Evolutionary conservation across 1,140 invertebrate genomes (phyloP).

Genomic region (Drosophila arawakana): DNA sequence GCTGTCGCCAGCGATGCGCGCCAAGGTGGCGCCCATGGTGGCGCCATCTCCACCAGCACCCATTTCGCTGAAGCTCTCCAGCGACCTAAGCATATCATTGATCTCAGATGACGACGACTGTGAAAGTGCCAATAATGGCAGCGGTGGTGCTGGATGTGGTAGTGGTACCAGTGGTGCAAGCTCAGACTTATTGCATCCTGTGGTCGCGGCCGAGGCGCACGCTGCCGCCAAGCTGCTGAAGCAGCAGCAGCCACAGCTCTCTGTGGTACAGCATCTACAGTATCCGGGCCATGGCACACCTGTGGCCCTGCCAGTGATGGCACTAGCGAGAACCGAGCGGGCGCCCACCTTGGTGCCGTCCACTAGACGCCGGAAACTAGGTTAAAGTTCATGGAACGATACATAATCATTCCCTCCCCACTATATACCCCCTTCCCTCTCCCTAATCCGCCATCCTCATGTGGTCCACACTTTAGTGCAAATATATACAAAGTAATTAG

Average conservation of each 20-base stretch:
- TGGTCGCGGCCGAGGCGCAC: constrained; percentile 61
- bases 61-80: constrained; percentile 77
- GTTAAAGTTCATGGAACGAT: constrained; percentile 34
- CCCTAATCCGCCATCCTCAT: background rate
- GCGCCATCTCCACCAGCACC: constrained; percentile 60
- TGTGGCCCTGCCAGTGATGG: constrained; percentile 63
- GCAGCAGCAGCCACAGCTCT: constrained; percentile 72
- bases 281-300: constrained; percentile 55
- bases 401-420: constrained; percentile 40
- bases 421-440: background rate
- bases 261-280: constrained; percentile 70
- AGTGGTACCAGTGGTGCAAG: constrained; percentile 1
- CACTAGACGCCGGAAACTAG: constrained; percentile 51
- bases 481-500: constrained; percentile 42
- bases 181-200: constrained; percentile 52
- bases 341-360: constrained; percentile 22
- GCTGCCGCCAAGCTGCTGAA: constrained; percentile 69
- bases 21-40: constrained; percentile 68
- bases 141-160: constrained; percentile 1
- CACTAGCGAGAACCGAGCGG: constrained; percentile 21
- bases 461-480: constrained; percentile 39
- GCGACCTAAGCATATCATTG: constrained; percentile 82
- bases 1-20: constrained; percentile 65
- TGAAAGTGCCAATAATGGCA: constrained; percentile 47
- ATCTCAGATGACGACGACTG: constrained; percentile 83